Evolutionary conservation across 2,113 vertebrate species (phyloP).

Genomic region (Phocoena sinus): DNA sequence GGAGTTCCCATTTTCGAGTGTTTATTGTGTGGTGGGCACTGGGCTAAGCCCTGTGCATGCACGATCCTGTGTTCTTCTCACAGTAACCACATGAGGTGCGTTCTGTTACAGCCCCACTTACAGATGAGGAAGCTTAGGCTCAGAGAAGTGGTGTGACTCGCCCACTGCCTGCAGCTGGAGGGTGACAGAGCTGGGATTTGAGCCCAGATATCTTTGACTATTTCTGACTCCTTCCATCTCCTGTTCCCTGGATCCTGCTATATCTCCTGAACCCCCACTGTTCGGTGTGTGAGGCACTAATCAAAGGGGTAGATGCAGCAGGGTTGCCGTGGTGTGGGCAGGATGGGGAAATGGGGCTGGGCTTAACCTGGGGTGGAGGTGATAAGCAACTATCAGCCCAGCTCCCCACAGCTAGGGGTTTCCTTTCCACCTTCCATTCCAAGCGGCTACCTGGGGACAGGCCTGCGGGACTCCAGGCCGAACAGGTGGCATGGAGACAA

Average conservation of each 20-base stretch:
- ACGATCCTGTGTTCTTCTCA: neutral
- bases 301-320: neutral
- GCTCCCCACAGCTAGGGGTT: neutral
- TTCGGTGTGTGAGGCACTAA: neutral
- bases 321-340: neutral
- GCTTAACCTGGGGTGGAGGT: neutral
- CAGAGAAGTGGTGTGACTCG: neutral
- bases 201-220: neutral
- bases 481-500: conserved; percentile 18
- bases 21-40: neutral
- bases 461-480: conserved; percentile 1
- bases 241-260: neutral
- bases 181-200: neutral
- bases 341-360: neutral
- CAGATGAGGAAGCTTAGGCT: neutral
- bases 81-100: neutral
- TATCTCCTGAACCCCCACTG: too few species aligned
- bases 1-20: neutral
- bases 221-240: neutral
- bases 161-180: neutral
- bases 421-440: neutral
- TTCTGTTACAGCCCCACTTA: neutral
- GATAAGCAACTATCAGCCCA: neutral
- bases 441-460: conserved; percentile 27
- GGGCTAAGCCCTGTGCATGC: accelerated